Percentiles rank a stretch among this genome's conserved stretches.
These are phyloP conservation scores for Acronicta aceris DNA, from an alignment of 2,888 invertebrate genomes.

Conservation along the genomic window DNA sequence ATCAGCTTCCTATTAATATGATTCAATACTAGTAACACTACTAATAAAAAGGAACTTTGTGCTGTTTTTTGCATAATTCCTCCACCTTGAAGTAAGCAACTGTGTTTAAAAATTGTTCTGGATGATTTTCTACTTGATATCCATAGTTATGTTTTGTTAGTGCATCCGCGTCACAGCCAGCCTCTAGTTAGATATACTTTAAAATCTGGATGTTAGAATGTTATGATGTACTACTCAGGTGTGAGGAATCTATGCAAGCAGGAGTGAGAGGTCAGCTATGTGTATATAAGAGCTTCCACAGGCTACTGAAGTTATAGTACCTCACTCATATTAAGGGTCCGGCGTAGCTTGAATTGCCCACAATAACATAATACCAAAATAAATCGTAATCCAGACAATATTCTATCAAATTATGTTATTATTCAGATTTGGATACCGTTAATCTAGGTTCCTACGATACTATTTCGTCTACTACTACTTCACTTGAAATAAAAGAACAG, in stretches of 20 bases:
- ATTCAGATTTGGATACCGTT: too few species aligned
- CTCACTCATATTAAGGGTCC: too few species aligned
- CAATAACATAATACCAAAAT: too few species aligned
- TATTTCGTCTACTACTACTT: too few species aligned
- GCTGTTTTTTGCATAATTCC: slow-evolving; percentile 67
- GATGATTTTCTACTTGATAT: slow-evolving; percentile 76
- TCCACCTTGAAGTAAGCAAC: slow-evolving; percentile 63
- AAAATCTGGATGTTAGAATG: slow-evolving; percentile 78
- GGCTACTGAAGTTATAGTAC: slow-evolving; percentile 17
- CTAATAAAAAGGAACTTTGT: slow-evolving; percentile 33
- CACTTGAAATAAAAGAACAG: too few species aligned
- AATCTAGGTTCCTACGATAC: too few species aligned
- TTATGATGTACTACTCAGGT: slow-evolving; percentile 64
- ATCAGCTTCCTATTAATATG: slow-evolving; percentile 23
- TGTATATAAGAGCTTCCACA: slow-evolving; percentile 30
- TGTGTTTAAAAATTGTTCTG: slow-evolving; percentile 83
- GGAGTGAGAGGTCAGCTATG: slow-evolving; percentile 70
- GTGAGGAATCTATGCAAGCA: slow-evolving; percentile 74
- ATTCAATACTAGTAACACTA: not conserved
- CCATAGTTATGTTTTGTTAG: slow-evolving; percentile 77
- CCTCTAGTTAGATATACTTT: slow-evolving; percentile 73
- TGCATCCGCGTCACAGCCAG: slow-evolving; percentile 81
- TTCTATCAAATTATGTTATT: too few species aligned
- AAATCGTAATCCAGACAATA: too few species aligned
- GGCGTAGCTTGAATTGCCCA: too few species aligned